Base-by-base conservation (phyloP, 2,888 invertebrate genomes). In the Osmoderma eremita region DNA sequence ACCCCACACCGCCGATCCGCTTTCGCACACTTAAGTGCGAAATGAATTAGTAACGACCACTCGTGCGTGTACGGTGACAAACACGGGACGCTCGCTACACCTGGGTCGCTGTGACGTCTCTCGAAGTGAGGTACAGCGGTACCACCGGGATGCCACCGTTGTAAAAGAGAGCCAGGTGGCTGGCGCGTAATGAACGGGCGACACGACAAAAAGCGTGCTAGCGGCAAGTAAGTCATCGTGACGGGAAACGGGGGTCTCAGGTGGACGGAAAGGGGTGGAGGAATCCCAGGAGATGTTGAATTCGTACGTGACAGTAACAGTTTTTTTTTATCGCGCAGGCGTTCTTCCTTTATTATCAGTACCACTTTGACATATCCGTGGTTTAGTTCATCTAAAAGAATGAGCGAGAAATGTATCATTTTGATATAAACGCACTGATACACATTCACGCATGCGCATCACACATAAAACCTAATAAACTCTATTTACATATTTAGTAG, bases 181-280 rank as follows among this genome's bases (percentile, higher is more conserved):
- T 69, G 66, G 53, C 67, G 63, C 64, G 61, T 70, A 70, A 71
- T 71, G 67, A 67, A 65, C 69, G 42, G 39, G 54, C 69, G 65
- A 70, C 71, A 71, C 71, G 71, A 65, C 54, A 70, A 67, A 56
- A 64, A 67, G 69, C 70, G 69, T 71, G 70, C 67, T 66, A 65
- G 41, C 50, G 38, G 45, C 58, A 69, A 63, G 65, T 68, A 71
- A 71, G 69, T 69, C 71, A 70, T 70, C 49, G 48, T 13, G 24
- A 45, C 17, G 36, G 13, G 24, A 12, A 30, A 30, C 13, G 30
- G 22, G 8, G 20, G 50, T 4, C 15, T 15, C 13, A 42, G 17
- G 42, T 42, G 13, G 42, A 42, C 15, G 13, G 42, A 13, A 15
- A 5, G 42, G 15, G 36, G 36, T 36, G 36, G 5, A n/a, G n/a